Conservation (phyloP, 2,888 invertebrate genomes). For the Beris morrisii region DNA sequence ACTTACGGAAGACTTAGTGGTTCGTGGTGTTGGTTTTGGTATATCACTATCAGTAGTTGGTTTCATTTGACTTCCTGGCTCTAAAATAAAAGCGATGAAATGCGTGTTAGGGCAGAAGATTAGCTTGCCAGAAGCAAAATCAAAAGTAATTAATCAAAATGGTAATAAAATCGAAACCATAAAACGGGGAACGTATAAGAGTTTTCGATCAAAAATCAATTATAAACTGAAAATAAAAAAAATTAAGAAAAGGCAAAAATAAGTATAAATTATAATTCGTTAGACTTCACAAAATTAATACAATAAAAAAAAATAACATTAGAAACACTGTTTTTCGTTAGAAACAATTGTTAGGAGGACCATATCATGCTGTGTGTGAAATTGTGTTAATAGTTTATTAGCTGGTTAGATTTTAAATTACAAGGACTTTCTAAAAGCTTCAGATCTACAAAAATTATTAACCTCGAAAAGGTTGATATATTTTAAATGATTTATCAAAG, state of each 20-base stretch:
- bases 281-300: neutral
- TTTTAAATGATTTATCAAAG: too few species aligned
- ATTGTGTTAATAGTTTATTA: slow-evolving; percentile 23
- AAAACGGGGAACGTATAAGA: slow-evolving; percentile 3
- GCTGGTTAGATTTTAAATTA: neutral
- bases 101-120: slow-evolving; percentile 42
- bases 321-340: neutral
- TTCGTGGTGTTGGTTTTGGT: slow-evolving; percentile 60
- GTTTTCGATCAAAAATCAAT: slow-evolving; percentile 6
- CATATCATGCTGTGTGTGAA: slow-evolving; percentile 41
- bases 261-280: slow-evolving; percentile 4
- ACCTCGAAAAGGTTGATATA: too few species aligned
- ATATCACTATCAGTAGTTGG: slow-evolving; percentile 46
- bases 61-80: slow-evolving; percentile 51
- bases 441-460: too few species aligned
- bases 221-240: slow-evolving; percentile 15
- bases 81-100: slow-evolving; percentile 54
- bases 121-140: slow-evolving; percentile 39
- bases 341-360: neutral
- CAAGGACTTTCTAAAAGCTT: slow-evolving; percentile 21
- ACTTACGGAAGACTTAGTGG: slow-evolving; percentile 49
- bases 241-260: slow-evolving; percentile 4
- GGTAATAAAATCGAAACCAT: slow-evolving; percentile 12
- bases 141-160: slow-evolving; percentile 22
- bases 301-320: neutral